Evolutionary conservation across 92 coral and sea anemone genomes (phyloP).

Genomic region (Actinernus sp.): DNA sequence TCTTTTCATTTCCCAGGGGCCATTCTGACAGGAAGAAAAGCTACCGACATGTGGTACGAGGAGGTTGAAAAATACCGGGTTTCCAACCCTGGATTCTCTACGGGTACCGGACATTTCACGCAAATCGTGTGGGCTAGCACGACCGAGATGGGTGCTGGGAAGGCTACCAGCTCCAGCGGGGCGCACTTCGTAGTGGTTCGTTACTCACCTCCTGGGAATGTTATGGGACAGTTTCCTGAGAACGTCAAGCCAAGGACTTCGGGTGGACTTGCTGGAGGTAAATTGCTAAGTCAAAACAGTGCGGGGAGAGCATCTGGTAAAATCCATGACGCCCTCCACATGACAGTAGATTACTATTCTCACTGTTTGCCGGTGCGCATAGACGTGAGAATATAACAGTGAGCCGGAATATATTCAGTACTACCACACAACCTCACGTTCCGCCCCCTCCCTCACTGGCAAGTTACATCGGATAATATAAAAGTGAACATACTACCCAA

Average conservation of each 20-base stretch:
- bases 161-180: constrained; percentile 88
- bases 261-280: constrained; percentile 59
- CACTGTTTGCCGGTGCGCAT: not conserved
- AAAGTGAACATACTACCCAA: too few species aligned
- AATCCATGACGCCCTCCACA: not conserved
- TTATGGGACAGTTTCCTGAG: constrained; percentile 89
- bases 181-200: constrained; percentile 97
- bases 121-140: constrained; percentile 94
- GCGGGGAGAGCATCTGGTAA: too few species aligned
- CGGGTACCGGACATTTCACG: constrained; percentile 93
- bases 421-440: too few species aligned
- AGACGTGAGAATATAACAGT: not conserved
- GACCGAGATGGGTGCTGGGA: constrained; percentile 95
- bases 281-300: not conserved
- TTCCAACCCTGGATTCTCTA: constrained; percentile 83
- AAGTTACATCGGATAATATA: too few species aligned
- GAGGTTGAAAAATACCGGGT: constrained; percentile 88
- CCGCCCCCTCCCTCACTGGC: too few species aligned
- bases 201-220: constrained; percentile 98
- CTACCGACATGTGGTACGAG: constrained; percentile 98
- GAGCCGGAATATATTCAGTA: too few species aligned
- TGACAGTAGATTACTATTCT: not conserved
- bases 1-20: constrained; percentile 69
- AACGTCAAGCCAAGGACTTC: constrained; percentile 82
- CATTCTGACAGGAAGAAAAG: constrained; percentile 86